Evolutionary conservation across 2,888 invertebrate species (phyloP), one percentile per base, ranked within the genome.

Genomic region (Deroplatys truncata): DNA sequence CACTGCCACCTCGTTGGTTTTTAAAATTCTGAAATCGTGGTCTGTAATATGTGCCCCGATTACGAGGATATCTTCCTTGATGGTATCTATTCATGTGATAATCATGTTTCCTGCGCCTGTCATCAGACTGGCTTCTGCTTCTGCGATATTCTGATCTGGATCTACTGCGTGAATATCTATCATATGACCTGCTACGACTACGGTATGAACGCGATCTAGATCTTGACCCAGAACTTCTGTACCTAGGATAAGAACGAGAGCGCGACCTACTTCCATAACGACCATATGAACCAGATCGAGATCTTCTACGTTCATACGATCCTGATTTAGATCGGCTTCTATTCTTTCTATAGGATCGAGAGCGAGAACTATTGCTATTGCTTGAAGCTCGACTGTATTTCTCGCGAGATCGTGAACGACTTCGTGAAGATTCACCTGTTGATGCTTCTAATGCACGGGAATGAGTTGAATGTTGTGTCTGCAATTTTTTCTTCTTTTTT

Each of bases 21-120:
- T 94, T 94, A 93, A 95, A 96, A 29, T 95, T 94, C 92, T 96
- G 96, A 95, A 97, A 97, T 91, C 97, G 95, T 1, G 97, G 97
- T 92, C 97, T 96, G 94, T 97, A 97, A 93, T 97, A 97, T 0
- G 97, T 97, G 91, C 97, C 97, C 89, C 97, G 95, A 92, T 96
- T 96, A 93, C 95, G 94, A 29, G 92, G 92, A 92, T 95, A 96
- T 28, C 92, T 91, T 15, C 92, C 92, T n/a, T 90, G 91, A 85
- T 92, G 91, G 86, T 92, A 92, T 88, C 92, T 92, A 89, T 90
- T 90, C 90, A 90, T 90, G 84, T 91, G 90, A 86, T 91, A 90
- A 84, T 91, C 90, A n/a, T 91, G 90, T 28, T 89, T 89, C 85
- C 91, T 88, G 20, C 93, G 93, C 0, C 94, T 92, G 88, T 93